These are phyloP conservation scores for Neoascia interrupta DNA, from an alignment of 2,888 invertebrate species.

Conservation along the genomic window DNA sequence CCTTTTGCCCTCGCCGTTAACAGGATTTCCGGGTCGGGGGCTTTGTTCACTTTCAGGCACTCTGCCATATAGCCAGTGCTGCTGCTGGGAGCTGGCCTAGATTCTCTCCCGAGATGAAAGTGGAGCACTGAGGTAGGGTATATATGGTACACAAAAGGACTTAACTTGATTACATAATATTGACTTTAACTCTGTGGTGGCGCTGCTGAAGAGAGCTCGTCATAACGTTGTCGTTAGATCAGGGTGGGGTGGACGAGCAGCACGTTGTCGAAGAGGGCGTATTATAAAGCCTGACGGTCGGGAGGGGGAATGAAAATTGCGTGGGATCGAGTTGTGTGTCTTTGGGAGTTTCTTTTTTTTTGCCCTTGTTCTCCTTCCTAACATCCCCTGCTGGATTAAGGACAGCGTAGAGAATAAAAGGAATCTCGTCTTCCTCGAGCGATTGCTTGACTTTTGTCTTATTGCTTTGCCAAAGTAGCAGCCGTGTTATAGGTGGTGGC, in stretches of 20 bases:
- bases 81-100: conserved; percentile 45
- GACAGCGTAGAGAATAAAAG: not conserved
- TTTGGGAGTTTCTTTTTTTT: no score
- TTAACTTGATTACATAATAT: conserved; percentile 60
- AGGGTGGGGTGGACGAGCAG: no score
- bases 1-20: no score
- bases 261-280: not conserved
- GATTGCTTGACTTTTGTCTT: conserved; percentile 54
- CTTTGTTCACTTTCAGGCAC: conserved; percentile 5
- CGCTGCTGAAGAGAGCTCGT: not conserved
- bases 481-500: no score
- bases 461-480: no score
- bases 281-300: not conserved
- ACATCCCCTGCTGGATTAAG: not conserved
- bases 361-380: not conserved
- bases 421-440: conserved; percentile 20
- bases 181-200: conserved; percentile 36
- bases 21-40: conserved; percentile 1
- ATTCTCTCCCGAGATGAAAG: conserved; percentile 35
- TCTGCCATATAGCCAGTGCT: no score
- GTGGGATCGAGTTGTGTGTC: no score
- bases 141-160: conserved; percentile 37
- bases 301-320: not conserved
- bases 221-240: no score
- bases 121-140: not conserved